Evolutionary conservation across 2,113 vertebrate species (phyloP).

Genomic region (Delphinapterus leucas): DNA sequence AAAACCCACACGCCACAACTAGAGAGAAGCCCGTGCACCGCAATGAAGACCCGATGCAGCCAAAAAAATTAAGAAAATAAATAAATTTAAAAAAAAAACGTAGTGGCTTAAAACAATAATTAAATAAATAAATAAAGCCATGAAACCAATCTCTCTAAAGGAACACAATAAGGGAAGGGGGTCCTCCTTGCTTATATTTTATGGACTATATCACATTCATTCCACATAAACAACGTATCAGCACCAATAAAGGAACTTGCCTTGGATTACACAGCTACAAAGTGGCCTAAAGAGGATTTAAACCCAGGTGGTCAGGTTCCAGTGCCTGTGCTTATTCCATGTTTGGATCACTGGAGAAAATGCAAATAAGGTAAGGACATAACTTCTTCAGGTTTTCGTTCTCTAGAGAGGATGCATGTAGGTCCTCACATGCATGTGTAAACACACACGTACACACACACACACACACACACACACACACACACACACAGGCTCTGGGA

Average conservation of each 20-base stretch:
- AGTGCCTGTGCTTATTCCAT: background rate
- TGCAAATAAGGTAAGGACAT: background rate
- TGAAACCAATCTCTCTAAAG: background rate
- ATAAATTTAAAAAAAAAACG: too few relatives aligned
- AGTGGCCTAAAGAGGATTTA: background rate
- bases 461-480: background rate
- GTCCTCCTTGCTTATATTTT: background rate
- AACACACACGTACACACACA: background rate
- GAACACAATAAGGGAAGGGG: background rate
- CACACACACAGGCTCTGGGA: background rate
- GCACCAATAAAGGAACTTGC: background rate
- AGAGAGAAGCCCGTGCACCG: too few relatives aligned
- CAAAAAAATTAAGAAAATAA: too few relatives aligned
- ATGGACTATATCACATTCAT: background rate
- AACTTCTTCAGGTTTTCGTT: background rate
- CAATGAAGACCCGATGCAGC: too few relatives aligned
- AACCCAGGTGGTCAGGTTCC: background rate
- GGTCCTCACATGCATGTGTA: background rate
- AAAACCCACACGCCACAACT: too few relatives aligned
- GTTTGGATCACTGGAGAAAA: background rate
- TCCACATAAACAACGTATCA: background rate
- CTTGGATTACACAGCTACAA: background rate
- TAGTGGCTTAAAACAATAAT: too few relatives aligned
- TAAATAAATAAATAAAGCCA: too few relatives aligned
- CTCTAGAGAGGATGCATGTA: background rate